phyloP scores from a whole-genome alignment of 2,888 invertebrate genomes.

The Nesidiocoris tenuis region DNA sequence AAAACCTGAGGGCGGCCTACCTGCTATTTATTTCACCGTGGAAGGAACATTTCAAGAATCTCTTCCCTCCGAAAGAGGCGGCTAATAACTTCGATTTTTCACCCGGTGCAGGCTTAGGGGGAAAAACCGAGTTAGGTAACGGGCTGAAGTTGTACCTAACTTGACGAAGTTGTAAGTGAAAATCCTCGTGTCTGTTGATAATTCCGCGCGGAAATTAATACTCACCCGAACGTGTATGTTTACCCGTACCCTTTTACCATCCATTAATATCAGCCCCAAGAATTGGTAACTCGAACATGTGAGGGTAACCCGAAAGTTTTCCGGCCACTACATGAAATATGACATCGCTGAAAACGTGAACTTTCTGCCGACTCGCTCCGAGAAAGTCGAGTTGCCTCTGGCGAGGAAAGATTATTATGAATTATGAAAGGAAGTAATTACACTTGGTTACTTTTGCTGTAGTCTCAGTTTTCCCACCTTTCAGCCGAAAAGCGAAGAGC shows the following conservation, averaged over 20 bases:
- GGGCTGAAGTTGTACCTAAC: no score
- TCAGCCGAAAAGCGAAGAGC: background rate
- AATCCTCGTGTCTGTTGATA: no score
- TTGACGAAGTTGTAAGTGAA: no score
- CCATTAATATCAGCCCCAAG: background rate
- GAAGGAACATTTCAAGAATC: no score
- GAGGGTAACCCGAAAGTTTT: background rate
- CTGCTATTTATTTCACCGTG: no score
- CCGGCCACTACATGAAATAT: background rate
- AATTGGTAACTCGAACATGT: background rate
- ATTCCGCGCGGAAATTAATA: no score
- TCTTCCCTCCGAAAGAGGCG: no score
- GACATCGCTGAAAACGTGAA: background rate
- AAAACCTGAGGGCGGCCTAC: no score
- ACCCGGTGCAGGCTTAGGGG: no score
- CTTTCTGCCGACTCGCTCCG: background rate
- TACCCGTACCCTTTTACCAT: background rate
- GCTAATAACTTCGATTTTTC: no score
- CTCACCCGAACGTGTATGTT: no score
- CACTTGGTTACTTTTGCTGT: background rate
- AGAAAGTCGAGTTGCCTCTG: constrained; percentile 10
- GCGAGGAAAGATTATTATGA: constrained; percentile 24
- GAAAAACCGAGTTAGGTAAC: no score
- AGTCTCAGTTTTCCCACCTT: background rate
- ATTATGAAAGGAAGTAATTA: constrained; percentile 35